Base-by-base conservation (phyloP, 2,888 invertebrate genomes). In the Philereme vetulata region DNA sequence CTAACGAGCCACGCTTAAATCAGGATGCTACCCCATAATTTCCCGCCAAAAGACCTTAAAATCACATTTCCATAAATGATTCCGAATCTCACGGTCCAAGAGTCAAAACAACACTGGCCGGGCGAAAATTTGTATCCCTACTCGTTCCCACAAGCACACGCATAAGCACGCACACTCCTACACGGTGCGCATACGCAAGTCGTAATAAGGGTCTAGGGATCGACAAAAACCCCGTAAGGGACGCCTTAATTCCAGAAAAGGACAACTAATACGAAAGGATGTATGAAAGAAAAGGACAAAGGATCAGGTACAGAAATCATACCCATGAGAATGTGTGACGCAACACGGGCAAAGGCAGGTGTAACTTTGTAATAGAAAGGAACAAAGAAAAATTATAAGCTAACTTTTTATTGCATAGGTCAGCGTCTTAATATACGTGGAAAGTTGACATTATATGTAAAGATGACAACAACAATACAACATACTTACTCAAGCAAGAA, bases 291-390 rank as follows among this genome's bases (percentile, higher is more conserved):
- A 75, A 80, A 78, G 78, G 86, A 88, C 66, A 68, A 60, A 80
- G 67, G 70, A 81, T 78, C 81, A 85, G 84, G 86, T 85, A 86
- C 78, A 81, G 71, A 81, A 86, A 84, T 84, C 82, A 81, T 86
- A 86, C 87, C 86, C 85, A 78, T 80, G 80, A 82, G 84, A 82
- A 85, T 81, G 83, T 81, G 81, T 86, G 84, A 85, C 81, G 85
- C 86, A 90, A 88, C 81, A 75, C 80, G 80, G 66, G 74, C 77
- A 75, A 78, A 79, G 82, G 90, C 90, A 91, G 91, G 90, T 90
- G 91, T 86, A 85, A 71, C 80, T 74, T 79, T 72, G 77, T 78
- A 84, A 78, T 80, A 77, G 75, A 81, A 83, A 79, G 72, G 77
- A 81, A 88, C 82, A 86, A 88, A 86, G 83, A 83, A 83, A 82